Conservation (phyloP, 2,797 vertebrate species). For the Ceyx erithaca region DNA sequence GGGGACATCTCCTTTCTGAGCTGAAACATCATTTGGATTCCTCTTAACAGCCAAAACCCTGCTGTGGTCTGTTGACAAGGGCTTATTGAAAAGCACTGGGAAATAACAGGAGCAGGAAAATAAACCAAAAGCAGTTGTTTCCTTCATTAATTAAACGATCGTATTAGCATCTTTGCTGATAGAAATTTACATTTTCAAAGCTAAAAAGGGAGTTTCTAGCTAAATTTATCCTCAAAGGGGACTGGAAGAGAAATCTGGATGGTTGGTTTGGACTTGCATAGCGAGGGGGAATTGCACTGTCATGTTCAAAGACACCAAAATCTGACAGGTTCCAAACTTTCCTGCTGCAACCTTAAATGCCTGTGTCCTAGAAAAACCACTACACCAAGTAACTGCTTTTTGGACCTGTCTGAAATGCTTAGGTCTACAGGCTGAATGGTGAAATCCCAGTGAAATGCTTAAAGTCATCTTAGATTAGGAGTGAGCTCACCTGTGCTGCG, state of each 20-base stretch:
- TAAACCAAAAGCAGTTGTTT: neutral
- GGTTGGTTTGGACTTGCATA: neutral
- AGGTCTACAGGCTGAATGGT: neutral
- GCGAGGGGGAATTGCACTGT: neutral
- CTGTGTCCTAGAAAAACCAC: neutral
- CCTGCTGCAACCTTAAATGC: neutral
- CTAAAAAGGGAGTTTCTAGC: neutral
- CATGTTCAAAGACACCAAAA: neutral
- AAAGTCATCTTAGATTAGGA: conserved; percentile 7
- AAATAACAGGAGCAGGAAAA: neutral
- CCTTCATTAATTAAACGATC: neutral
- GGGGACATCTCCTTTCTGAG: neutral
- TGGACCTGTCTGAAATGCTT: neutral
- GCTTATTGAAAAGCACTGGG: neutral
- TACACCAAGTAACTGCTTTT: neutral
- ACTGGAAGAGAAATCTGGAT: neutral
- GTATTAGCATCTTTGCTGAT: rapidly evolving
- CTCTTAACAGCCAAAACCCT: neutral
- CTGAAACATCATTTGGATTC: no score
- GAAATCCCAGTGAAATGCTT: neutral
- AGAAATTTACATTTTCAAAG: neutral
- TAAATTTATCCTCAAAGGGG: neutral
- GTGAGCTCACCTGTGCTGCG: neutral
- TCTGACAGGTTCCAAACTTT: neutral
- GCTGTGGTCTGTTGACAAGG: neutral